phyloP scores from a whole-genome alignment of 2,113 vertebrate genomes.

The Tupaia chinensis region DNA sequence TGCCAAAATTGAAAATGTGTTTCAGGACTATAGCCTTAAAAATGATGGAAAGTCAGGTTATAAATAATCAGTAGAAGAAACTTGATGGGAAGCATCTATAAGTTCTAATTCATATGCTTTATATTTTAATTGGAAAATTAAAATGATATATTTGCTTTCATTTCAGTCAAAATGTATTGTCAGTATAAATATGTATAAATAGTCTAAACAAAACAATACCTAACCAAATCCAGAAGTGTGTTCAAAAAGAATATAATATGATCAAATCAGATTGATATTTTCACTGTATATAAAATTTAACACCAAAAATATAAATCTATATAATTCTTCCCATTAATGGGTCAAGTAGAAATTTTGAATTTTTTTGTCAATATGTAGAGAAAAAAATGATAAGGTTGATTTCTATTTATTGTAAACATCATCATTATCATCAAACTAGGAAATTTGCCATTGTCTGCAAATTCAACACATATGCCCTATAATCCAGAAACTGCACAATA shows the following conservation, averaged over 20 bases:
- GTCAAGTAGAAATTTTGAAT: background rate
- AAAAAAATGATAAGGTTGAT: background rate
- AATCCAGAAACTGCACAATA: background rate
- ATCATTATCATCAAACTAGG: background rate
- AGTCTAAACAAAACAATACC: background rate
- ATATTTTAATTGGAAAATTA: conserved; percentile 20
- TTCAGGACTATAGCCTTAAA: background rate
- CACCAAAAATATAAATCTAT: background rate
- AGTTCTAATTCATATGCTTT: background rate
- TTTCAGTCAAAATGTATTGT: background rate
- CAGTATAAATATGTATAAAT: background rate
- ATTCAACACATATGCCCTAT: background rate
- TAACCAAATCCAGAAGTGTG: background rate
- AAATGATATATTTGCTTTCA: background rate
- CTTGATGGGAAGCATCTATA: background rate
- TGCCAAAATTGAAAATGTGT: background rate
- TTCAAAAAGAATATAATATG: background rate
- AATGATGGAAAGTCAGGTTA: background rate
- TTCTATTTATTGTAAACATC: background rate
- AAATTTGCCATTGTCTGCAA: background rate
- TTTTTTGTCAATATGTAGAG: background rate
- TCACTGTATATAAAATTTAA: background rate
- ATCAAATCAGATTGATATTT: background rate
- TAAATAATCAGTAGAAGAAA: background rate
- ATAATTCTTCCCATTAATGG: background rate